These are phyloP conservation scores for Amorpha juglandis DNA, from an alignment of 2,888 invertebrate species.

Conservation along the genomic window DNA sequence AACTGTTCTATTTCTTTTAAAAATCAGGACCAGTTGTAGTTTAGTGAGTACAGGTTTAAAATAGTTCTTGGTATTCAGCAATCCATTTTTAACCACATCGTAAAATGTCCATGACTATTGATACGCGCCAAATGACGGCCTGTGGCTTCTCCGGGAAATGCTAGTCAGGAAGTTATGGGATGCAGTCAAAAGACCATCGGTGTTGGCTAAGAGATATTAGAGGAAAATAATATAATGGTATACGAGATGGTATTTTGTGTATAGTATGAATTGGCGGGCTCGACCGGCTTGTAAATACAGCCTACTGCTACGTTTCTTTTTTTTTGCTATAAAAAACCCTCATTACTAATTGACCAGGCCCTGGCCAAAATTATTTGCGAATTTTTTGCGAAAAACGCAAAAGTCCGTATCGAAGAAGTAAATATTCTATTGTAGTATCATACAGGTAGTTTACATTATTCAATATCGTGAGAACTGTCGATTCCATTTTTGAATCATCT, in stretches of 20 bases:
- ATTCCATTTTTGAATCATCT: neutral
- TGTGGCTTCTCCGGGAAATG: slow-evolving; percentile 75
- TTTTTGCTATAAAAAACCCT: too few species aligned
- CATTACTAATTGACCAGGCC: too few species aligned
- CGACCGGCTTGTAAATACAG: too few species aligned
- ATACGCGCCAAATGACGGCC: slow-evolving; percentile 64
- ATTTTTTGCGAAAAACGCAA: too few species aligned
- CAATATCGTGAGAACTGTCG: neutral
- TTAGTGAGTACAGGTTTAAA: too few species aligned
- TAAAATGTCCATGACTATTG: slow-evolving; percentile 26
- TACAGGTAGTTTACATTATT: neutral
- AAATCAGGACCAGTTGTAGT: too few species aligned
- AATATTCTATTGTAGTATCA: neutral
- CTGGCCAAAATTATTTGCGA: too few species aligned
- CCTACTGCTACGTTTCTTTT: too few species aligned
- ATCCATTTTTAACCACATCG: neutral
- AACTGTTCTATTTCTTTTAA: too few species aligned
- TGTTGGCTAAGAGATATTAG: slow-evolving; percentile 39
- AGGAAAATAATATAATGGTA: slow-evolving; percentile 29
- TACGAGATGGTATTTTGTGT: too few species aligned
- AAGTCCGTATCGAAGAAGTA: neutral
- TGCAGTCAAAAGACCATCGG: slow-evolving; percentile 49
- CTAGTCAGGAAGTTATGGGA: slow-evolving; percentile 73
- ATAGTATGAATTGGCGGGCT: too few species aligned
- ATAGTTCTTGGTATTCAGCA: too few species aligned